Percentiles rank a stretch among this genome's conserved stretches.
phyloP scores from a whole-genome alignment of 2,888 invertebrate genomes.

The Neocrepidodera transversa region DNA sequence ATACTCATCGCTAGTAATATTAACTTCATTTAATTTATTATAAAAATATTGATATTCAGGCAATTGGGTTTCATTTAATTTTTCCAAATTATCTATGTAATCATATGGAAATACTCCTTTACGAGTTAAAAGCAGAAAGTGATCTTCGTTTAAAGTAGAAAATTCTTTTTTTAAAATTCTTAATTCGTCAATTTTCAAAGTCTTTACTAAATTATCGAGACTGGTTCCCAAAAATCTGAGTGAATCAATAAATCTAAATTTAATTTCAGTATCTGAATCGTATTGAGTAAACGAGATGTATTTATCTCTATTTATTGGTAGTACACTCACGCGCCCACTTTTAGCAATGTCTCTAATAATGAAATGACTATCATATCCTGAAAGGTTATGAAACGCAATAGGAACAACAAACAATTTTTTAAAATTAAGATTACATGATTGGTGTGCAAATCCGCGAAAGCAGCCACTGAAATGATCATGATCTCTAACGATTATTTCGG shows the following conservation, averaged over 20 bases:
- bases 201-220: too few species aligned
- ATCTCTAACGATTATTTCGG: slow-evolving; percentile 42
- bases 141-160: too few species aligned
- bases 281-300: background rate
- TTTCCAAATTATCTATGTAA: too few species aligned
- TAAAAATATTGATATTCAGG: too few species aligned
- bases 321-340: background rate
- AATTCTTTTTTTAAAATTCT: too few species aligned
- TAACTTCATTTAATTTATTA: too few species aligned
- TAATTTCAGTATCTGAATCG: background rate
- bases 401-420: slow-evolving; percentile 15
- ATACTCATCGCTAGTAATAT: too few species aligned
- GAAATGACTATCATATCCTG: background rate
- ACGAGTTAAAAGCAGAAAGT: background rate
- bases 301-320: background rate
- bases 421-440: slow-evolving; percentile 50
- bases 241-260: background rate
- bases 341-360: background rate
- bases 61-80: too few species aligned
- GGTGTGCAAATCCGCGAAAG: slow-evolving; percentile 46
- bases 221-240: too few species aligned
- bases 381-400: background rate
- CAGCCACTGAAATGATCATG: slow-evolving; percentile 48
- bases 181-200: too few species aligned
- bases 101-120: background rate